phyloP scores from a whole-genome alignment of 2,888 invertebrate species.

The Drosophila parthenogenetica region DNA sequence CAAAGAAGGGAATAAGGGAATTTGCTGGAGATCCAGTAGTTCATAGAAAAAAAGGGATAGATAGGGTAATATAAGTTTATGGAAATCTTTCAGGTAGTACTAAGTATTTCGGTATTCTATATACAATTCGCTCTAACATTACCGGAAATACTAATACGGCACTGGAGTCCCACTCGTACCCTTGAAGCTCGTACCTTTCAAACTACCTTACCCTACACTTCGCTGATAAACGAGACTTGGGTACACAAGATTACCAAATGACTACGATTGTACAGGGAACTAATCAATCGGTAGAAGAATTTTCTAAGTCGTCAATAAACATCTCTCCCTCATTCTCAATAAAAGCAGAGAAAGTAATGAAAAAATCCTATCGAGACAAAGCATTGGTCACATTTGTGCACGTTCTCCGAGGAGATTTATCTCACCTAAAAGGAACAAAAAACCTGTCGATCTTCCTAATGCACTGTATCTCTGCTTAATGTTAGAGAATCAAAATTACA shows the following conservation, averaged over 20 bases:
- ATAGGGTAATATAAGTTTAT: background rate
- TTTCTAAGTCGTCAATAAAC: conserved; percentile 12
- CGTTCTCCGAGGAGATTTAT: background rate
- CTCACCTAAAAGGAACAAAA: background rate
- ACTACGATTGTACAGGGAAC: conserved; percentile 2
- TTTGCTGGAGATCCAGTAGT: background rate
- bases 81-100: no score
- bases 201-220: background rate
- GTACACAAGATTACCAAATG: background rate
- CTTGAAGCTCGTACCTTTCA: background rate
- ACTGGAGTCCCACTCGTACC: background rate
- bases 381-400: background rate
- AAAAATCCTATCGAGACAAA: background rate
- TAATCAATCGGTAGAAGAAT: conserved; percentile 21
- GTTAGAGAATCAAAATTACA: background rate
- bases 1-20: background rate
- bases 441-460: background rate
- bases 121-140: background rate
- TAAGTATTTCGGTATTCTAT: background rate
- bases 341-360: conserved; percentile 13
- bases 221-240: conserved; percentile 6
- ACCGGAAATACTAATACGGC: background rate
- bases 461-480: background rate
- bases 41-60: background rate
- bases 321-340: conserved; percentile 19